Percentiles rank a stretch among this genome's conserved stretches.
Conservation (phyloP, 2,888 invertebrate genomes). For the Dicyrtoma fusca region DNA sequence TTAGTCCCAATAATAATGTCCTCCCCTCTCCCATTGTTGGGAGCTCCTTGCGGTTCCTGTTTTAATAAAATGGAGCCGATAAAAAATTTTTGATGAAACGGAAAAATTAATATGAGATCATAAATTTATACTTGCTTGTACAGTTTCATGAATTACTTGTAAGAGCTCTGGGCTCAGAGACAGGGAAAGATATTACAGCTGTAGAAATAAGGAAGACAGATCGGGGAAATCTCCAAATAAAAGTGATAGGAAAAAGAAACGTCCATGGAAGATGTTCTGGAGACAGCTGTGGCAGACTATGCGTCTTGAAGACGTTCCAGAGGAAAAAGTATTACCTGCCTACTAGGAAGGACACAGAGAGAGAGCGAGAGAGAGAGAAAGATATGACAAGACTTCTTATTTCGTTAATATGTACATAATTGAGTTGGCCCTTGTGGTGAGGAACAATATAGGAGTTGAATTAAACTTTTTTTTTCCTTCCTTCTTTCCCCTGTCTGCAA, state of each 20-base stretch:
- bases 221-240: background rate
- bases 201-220: background rate
- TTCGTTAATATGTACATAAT: constrained; percentile 18
- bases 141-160: no score
- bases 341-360: background rate
- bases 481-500: background rate
- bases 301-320: constrained; percentile 2
- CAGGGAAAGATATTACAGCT: background rate
- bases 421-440: constrained; percentile 3
- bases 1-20: no score
- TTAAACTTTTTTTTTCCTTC: constrained; percentile 10
- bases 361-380: background rate
- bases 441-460: background rate
- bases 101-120: no score
- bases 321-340: constrained; percentile 1
- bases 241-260: background rate
- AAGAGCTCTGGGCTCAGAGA: no score
- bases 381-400: constrained; percentile 16
- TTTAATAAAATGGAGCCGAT: no score
- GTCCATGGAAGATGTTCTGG: background rate
- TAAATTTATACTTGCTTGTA: no score
- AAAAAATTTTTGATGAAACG: no score
- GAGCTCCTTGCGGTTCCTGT: no score
- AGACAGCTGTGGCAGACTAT: no score
- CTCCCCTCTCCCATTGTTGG: no score